Evolutionary conservation across 2,888 invertebrate species (phyloP).

Genomic region (Dicroscelio sp.): DNA sequence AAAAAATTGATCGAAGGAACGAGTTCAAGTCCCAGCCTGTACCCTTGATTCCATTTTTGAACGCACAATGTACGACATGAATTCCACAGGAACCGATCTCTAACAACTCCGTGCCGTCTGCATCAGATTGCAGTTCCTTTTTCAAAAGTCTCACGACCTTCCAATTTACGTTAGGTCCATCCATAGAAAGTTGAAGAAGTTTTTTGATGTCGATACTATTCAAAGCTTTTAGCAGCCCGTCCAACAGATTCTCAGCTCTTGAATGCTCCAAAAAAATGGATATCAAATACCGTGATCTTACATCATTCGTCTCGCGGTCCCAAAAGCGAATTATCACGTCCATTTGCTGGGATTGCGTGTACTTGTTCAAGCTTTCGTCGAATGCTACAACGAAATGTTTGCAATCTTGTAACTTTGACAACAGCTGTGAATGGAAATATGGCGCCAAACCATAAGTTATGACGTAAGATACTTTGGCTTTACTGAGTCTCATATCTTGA

Average conservation of each 20-base stretch:
- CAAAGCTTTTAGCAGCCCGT: conserved; percentile 58
- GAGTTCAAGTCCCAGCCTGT: conserved; percentile 13
- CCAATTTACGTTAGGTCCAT: conserved; percentile 81
- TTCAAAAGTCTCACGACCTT: conserved; percentile 48
- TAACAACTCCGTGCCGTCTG: conserved; percentile 9
- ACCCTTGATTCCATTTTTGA: conserved; percentile 41
- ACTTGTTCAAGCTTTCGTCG: conserved; percentile 84
- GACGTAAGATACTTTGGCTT: conserved; percentile 2
- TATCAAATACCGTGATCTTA: conserved; percentile 80
- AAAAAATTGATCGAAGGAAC: not conserved
- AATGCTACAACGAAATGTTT: conserved; percentile 76
- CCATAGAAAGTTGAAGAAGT: conserved; percentile 82
- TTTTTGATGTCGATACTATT: conserved; percentile 33
- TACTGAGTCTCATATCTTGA: conserved; percentile 36
- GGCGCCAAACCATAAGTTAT: conserved; percentile 71
- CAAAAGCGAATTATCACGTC: conserved; percentile 85
- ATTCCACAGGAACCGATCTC: conserved; percentile 48
- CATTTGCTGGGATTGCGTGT: conserved; percentile 84
- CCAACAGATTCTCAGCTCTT: conserved; percentile 82
- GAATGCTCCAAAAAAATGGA: conserved; percentile 79
- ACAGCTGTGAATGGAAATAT: conserved; percentile 70
- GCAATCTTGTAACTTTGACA: conserved; percentile 1
- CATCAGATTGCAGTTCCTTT: conserved; percentile 51
- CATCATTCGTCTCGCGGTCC: conserved; percentile 75
- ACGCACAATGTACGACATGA: conserved; percentile 42